Base-by-base conservation (phyloP, 2,888 invertebrate species). In the Agapetus fuscipes region DNA sequence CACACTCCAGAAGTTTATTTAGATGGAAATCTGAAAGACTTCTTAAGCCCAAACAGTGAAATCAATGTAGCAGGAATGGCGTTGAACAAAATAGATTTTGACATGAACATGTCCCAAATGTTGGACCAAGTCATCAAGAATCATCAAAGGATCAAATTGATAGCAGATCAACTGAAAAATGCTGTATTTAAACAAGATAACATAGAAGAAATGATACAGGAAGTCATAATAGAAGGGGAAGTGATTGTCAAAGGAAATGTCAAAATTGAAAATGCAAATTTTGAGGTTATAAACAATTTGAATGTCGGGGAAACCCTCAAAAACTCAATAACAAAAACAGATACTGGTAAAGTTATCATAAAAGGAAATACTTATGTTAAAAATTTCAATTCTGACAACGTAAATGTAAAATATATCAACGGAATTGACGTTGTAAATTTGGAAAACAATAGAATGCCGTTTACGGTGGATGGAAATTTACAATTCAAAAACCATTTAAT, bases 371-470 rank as follows among this genome's bases (percentile, higher is more conserved):
- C 36, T 12, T 27, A 34, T 11, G 3, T 45, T 6, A 37, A 36
- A 20, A 38, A 45, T 17, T 33, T 48, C 15, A 32, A 27, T 26
- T 17, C 25, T 3, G 53, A 56, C 2, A 52, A 60, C 17, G 41
- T 65, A 2, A 10, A 49, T 12, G 45, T 63, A 6, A 50, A 58
- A 2, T 45, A 45, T n/a, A 36, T 62, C 1, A 64, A 65, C 46
- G 52, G 46, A 14, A 35, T 50, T 11, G 42, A 52, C 24, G 29
- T 47, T 6, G 25, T 55, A 6, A 48, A 52, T 17, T 38, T 38
- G 11, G 30, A 33, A 17, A 35, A 24, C 25, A 30, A 39, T 17
- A 17, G 14, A 10, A 37, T 41, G 15, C 41, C 40, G 6, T 12
- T 48, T 7, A 10, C 13, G 7, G 20, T 42, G 6, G 25, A 38